Evolutionary conservation across 92 coral and sea anemone species (phyloP), one percentile per base, ranked within the genome.

Genomic region (Hydrozoanthus gracilis): DNA sequence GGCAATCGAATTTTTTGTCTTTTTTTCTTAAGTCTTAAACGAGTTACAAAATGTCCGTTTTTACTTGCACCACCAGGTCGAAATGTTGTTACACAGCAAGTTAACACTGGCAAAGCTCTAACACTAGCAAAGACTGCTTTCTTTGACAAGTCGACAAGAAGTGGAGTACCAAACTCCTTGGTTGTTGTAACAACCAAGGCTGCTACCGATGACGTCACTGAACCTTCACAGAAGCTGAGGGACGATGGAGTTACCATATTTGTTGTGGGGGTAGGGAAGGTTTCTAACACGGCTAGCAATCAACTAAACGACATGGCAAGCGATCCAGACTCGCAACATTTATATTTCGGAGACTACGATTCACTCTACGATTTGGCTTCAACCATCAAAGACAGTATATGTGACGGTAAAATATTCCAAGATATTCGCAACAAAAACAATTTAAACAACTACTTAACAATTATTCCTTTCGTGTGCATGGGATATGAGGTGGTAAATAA

Each of bases 281-380:
- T 70, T 20, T 87, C 48, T 66, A 83, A 88, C 72, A 13, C 44
- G 15, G 55, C 27, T 44, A 27, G 2, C 39, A 27, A 27, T 0
- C 89, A 96, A 68, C 91, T 96, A 70, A 79, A 76, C 45, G 91
- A 89, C 14, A 95, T 96, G 77, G 98, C 98, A 44, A 95, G 98
- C 2, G 95, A 94, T 71, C 98, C 98, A 58, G 99, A 96, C 60
- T 82, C 91, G 2, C 89, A 90, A 51, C 98, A 96, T 76, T 83
- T 94, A 62, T 71, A 94, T 48, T 83, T 87, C 62, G 92, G 72
- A 20, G 89, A 86, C 46, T 96, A 94, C 87, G 79, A 88, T 17
- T 73, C 87, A 0, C 86, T 96, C 71, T 55, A 68, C n/a, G 35
- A 75, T 3, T 51, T 91, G 1, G 87, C 92, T 8, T 67, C 87